Base-by-base conservation (phyloP, 1,140 invertebrate species). In the Halesus radiatus region DNA sequence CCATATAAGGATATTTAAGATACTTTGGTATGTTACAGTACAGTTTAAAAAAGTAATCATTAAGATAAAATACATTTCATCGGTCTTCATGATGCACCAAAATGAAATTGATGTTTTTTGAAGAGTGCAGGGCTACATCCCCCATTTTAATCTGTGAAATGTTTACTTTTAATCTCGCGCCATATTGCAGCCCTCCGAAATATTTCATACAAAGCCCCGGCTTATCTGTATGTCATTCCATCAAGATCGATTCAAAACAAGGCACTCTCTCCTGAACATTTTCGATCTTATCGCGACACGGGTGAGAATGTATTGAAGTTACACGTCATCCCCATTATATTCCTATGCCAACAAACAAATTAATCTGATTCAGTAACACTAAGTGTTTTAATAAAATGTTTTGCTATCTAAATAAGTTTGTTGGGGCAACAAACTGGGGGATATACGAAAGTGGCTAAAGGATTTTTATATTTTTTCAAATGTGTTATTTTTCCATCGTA, bases 151-250 rank as follows among this genome's bases (percentile, higher is more conserved):
- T 82, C 68, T 82, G 75, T 64, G 78, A 82, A 82, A 82, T 82
- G 81, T 82, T 82, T 82, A 82, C 81, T 78, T 82, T 82, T 82
- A 82, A 82, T 82, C 81, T 82, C 32, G 29, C 58, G 56, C 68
- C 81, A 80, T 80, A 82, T 82, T 80, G 58, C 74, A 29, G 58
- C 78, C 78, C 78, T 74, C 58, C 64, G 16, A 60, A 45, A 72
- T 76, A 60, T 66, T 78, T 77, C 62, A 81, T 78, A 82, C 80
- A 82, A 82, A 79, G 80, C 80, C 32, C 32, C 32, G 23, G 66
- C 81, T 80, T 82, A 82, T 82, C 76, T 56, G 22, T 68, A 16
- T 79, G 77, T 82, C 80, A 76, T 78, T 80, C 68, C 76, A 58
- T 77, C 72, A 50, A 73, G 81, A 79, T 80, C 62, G 54, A 58